Percentiles rank a stretch among this genome's conserved stretches.
Evolutionary conservation across 2,888 invertebrate species (phyloP).

Genomic region (Cabera pusaria): DNA sequence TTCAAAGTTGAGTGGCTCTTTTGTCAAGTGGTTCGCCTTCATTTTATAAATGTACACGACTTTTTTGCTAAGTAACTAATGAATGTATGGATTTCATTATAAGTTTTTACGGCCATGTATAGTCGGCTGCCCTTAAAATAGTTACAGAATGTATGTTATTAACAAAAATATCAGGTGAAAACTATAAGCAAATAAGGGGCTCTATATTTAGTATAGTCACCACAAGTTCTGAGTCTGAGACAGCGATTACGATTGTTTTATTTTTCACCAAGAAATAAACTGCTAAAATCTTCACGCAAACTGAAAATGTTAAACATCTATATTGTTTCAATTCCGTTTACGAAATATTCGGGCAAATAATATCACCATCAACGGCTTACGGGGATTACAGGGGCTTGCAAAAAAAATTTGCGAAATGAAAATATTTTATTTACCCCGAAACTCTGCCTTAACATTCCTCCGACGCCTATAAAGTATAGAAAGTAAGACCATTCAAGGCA

Average conservation of each 20-base stretch:
- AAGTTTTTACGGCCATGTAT: no score
- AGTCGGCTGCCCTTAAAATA: no score
- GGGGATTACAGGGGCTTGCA: slow-evolving; percentile 11
- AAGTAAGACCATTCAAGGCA: slow-evolving; percentile 60
- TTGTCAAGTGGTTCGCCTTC: slow-evolving; percentile 14
- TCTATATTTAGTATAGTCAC: no score
- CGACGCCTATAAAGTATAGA: slow-evolving; percentile 59
- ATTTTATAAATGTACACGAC: slow-evolving; percentile 8
- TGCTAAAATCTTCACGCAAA: neutral
- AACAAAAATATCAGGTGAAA: no score
- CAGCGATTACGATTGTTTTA: no score
- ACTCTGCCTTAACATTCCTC: slow-evolving; percentile 47
- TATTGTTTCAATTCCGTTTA: slow-evolving; percentile 11
- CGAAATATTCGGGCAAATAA: slow-evolving; percentile 19
- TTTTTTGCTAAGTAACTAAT: neutral
- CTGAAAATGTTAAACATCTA: slow-evolving; percentile 9
- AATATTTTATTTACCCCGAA: slow-evolving; percentile 24
- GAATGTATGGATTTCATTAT: no score
- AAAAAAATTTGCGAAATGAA: slow-evolving; percentile 16
- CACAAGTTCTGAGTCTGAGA: no score
- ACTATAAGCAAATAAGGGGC: no score
- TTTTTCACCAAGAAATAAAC: no score
- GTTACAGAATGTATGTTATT: no score
- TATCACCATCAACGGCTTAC: slow-evolving; percentile 24
- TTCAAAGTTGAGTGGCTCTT: slow-evolving; percentile 26